Base-by-base conservation (phyloP, 2,113 vertebrate genomes). In the Pachyramphus minor region DNA sequence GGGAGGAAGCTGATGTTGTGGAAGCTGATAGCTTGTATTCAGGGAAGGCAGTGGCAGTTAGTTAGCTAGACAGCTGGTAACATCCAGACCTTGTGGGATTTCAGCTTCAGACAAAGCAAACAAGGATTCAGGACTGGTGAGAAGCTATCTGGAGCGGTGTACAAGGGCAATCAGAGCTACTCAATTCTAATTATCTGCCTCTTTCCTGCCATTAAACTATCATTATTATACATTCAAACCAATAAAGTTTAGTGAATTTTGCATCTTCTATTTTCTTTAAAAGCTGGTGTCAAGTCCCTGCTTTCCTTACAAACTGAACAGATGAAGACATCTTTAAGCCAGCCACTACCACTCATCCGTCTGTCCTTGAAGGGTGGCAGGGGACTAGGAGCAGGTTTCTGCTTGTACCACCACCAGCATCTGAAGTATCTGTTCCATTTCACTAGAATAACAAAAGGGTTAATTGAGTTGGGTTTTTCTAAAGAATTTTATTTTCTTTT, bases 1-100 rank as follows among this genome's bases (percentile, higher is more conserved):
- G 97, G 97, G 98, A 97, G 97, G 94, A 89, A 92, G 96, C 93
- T 97, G 97, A 95, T 97, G 96, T 96, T 95, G 74, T 92, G 91
- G 97, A 96, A 97, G 97, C 97, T 95, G 98, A 97, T 96, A 73
- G 97, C 98, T 96, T 94, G 96, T 96, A 95, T 97, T 97, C 97
- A 97, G 96, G 87, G 91, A 56, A 96, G 93, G 79, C 77, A 90
- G 96, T 98, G 98, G 97, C 98, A 98, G 97, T 98, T 97, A 96
- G 94, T 98, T 98, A 98, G 98, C 89, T 84, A 97, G 98, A 98
- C 98, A 98, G 98, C 98, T 98, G 98, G 98, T 98, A 97, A 93
- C 81, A 93, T 90, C 89, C 95, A 97, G 98, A 97, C 97, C 97
- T 97, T 95, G 95, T 96, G 98, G 98, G 98, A 98, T 97, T 98